phyloP scores from a whole-genome alignment of 2,797 vertebrate species.

The Molossus alvarezi region DNA sequence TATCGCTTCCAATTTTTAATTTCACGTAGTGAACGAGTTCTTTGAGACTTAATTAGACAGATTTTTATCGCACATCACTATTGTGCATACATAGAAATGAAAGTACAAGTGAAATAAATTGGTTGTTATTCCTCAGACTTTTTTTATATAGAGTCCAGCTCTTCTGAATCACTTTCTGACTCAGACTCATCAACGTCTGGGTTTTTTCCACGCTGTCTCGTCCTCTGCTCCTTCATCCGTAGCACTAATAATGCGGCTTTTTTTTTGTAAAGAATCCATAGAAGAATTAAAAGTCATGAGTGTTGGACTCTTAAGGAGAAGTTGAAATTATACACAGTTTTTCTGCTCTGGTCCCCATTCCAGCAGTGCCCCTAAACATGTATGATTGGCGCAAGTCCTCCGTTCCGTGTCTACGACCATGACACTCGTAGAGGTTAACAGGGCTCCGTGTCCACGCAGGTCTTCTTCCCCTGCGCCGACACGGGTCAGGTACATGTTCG shows the following conservation, averaged over 20 bases:
- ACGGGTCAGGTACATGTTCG: neutral
- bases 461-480: rapidly evolving
- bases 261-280: neutral
- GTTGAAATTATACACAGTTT: neutral
- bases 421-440: neutral
- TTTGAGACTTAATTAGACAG: constrained; percentile 79
- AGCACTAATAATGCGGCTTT: neutral
- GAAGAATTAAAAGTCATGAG: neutral
- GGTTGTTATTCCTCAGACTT: constrained; percentile 40
- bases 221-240: neutral
- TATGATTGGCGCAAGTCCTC: neutral
- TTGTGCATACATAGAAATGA: constrained; percentile 65
- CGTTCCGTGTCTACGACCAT: rapidly evolving
- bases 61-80: constrained; percentile 73
- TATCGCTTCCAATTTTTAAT: constrained; percentile 74
- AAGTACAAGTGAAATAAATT: constrained; percentile 67
- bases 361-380: too few relatives aligned
- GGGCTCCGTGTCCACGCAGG: too few relatives aligned
- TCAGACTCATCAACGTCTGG: neutral
- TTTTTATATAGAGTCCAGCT: neutral
- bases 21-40: constrained; percentile 75
- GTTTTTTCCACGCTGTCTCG: neutral
- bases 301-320: neutral
- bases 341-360: neutral
- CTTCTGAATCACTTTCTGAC: neutral